phyloP scores from a whole-genome alignment of 1,140 invertebrate genomes.

The Theocolax elegans region DNA sequence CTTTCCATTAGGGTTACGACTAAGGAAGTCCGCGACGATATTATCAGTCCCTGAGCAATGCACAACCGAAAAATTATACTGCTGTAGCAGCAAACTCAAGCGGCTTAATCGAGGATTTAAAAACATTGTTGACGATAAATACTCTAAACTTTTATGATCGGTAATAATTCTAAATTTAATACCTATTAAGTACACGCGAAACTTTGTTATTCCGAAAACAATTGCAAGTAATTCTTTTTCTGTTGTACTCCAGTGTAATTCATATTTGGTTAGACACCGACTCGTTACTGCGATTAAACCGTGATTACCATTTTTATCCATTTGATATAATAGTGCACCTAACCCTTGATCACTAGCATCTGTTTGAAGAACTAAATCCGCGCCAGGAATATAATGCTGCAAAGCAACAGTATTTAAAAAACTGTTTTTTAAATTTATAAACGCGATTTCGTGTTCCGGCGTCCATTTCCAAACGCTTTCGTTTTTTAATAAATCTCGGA shows the following conservation, averaged over 20 bases:
- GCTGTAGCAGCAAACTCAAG: too few relatives aligned
- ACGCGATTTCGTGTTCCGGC: slow-evolving; percentile 22
- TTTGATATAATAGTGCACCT: slow-evolving; percentile 41
- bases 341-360: slow-evolving; percentile 45
- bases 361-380: slow-evolving; percentile 30
- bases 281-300: slow-evolving; percentile 40
- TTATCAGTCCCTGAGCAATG: too few relatives aligned
- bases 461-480: slow-evolving; percentile 42
- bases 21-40: too few relatives aligned
- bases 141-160: slow-evolving; percentile 64
- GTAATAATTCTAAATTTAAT: slow-evolving; percentile 56
- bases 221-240: slow-evolving; percentile 57
- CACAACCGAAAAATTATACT: too few relatives aligned
- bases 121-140: slow-evolving; percentile 58
- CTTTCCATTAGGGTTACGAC: too few relatives aligned
- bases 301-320: slow-evolving; percentile 20
- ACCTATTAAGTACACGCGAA: slow-evolving; percentile 48
- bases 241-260: slow-evolving; percentile 48
- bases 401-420: slow-evolving; percentile 33
- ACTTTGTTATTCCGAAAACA: slow-evolving; percentile 52
- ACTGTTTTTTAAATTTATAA: slow-evolving; percentile 32
- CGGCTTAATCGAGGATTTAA: slow-evolving; percentile 58
- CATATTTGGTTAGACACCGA: slow-evolving; percentile 27
- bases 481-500: slow-evolving; percentile 40
- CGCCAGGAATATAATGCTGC: slow-evolving; percentile 6